Base-by-base conservation (phyloP, 2,888 invertebrate species). In the Ctena decussata region DNA sequence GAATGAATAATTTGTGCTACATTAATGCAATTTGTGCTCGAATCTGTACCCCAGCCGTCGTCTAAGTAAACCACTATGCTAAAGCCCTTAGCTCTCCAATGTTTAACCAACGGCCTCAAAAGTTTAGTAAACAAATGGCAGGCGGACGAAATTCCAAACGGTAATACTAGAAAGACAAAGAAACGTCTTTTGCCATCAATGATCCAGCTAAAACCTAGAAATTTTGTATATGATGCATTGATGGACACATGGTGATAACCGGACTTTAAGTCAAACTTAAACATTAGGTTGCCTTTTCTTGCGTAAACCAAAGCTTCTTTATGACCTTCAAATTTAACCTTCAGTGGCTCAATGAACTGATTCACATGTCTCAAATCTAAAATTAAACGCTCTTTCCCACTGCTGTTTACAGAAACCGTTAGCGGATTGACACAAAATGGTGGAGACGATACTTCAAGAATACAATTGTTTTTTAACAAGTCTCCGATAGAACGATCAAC, bases 21-120 rank as follows among this genome's bases (percentile, higher is more conserved):
- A n/a, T n/a, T 21, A 53, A 8, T 53, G 18, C 53, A 53, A 21
- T 5, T 5, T 15, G 21, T 15, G 8, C 21, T 5, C 5, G 53
- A 53, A 8, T 53, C 53, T 53, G 53, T 15, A 53, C 53, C 53
- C 79, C 83, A 79, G 6, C 83, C 83, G 53, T 83, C 83, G 46
- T 83, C 83, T 60, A 83, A 49, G n/a, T n/a, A n/a, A n/a, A n/a
- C n/a, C n/a, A n/a, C n/a, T n/a, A n/a, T n/a, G n/a, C 71, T 60
- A 49, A 49, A 60, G 15, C 77, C 65, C 0, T 69, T 53, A 24
- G 46, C 24, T 73, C 80, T 72, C 84, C 84, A 84, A 41, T 76
- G 60, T 35, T 69, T 60, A 0, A 79, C 79, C 15, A 84, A 27
- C 44, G 76, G 44, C 46, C 77, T 72, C 39, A 77, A 53, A 8